phyloP scores from a whole-genome alignment of 2,797 vertebrate species.

The Acanthopagrus latus region DNA sequence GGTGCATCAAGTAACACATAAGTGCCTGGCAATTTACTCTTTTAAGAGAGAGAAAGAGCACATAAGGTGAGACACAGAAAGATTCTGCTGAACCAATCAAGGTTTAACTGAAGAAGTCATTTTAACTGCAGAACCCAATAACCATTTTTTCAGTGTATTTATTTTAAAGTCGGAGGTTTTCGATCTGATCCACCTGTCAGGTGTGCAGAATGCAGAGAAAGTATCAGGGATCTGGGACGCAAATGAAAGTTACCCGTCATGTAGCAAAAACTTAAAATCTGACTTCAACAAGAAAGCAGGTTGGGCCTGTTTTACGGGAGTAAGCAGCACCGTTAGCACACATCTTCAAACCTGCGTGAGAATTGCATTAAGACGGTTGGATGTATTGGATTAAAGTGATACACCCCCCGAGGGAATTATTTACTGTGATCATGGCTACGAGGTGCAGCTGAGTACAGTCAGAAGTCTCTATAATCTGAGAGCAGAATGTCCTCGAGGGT shows the following conservation, averaged over 20 bases:
- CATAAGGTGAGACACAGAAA: neutral
- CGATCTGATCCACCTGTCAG: neutral
- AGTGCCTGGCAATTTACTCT: neutral
- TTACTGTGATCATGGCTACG: constrained; percentile 23
- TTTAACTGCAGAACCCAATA: neutral
- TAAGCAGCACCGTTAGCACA: constrained; percentile 26
- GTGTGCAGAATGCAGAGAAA: neutral
- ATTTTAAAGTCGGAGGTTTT: neutral
- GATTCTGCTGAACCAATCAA: neutral
- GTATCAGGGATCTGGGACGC: too few species aligned
- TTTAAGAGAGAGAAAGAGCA: neutral
- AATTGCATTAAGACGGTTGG: constrained; percentile 13
- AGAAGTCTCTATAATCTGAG: constrained; percentile 25
- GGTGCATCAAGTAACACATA: neutral
- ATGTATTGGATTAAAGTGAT: constrained; percentile 38
- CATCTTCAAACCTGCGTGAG: neutral
- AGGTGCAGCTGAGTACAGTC: constrained; percentile 35
- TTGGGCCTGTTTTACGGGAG: constrained; percentile 2
- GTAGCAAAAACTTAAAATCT: neutral
- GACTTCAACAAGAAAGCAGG: neutral
- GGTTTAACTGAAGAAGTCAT: neutral
- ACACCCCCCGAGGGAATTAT: constrained; percentile 28
- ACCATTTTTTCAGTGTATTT: neutral
- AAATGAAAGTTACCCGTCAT: neutral
- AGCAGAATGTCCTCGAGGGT: constrained; percentile 37